phyloP scores from a whole-genome alignment of 2,888 invertebrate genomes.

The Cephus nigrinus region DNA sequence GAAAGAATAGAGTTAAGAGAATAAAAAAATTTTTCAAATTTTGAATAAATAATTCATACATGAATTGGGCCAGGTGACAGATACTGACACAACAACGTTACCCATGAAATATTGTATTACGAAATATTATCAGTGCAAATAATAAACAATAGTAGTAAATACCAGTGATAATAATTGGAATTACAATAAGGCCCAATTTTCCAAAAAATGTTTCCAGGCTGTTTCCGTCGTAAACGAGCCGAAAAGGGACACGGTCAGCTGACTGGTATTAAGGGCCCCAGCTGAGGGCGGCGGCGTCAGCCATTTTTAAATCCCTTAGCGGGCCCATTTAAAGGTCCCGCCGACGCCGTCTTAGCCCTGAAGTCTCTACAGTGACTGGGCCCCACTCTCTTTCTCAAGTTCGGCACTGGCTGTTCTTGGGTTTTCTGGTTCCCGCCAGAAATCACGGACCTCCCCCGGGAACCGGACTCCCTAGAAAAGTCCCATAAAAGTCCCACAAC shows the following conservation, averaged over 20 bases:
- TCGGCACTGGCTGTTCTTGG: conserved; percentile 22
- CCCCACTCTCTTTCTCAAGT: conserved; percentile 28
- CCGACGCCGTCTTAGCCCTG: conserved; percentile 13
- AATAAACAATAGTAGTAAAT: not conserved
- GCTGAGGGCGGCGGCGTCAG: conserved; percentile 29
- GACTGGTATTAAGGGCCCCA: conserved; percentile 19
- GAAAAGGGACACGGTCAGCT: conserved; percentile 27
- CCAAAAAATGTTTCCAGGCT: conserved; percentile 13
- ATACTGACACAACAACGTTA: not conserved
- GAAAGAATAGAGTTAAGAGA: not conserved
- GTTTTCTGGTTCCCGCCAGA: conserved; percentile 23
- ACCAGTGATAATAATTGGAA: not conserved
- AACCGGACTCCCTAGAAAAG: conserved; percentile 22
- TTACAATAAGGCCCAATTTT: conserved; percentile 1
- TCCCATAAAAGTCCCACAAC: conserved; percentile 40
- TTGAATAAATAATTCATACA: not conserved
- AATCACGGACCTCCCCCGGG: conserved; percentile 23
- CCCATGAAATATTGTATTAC: not conserved
- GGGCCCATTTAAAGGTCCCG: conserved; percentile 54
- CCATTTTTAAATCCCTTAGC: conserved; percentile 59
- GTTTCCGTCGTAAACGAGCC: not conserved
- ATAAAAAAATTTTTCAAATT: not conserved
- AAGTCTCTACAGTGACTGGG: conserved; percentile 12
- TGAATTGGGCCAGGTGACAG: not conserved
- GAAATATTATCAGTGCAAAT: not conserved